Evolutionary conservation across 2,797 vertebrate genomes (phyloP), one percentile per base, ranked within the genome.

Genomic region (Rhincodon typus): DNA sequence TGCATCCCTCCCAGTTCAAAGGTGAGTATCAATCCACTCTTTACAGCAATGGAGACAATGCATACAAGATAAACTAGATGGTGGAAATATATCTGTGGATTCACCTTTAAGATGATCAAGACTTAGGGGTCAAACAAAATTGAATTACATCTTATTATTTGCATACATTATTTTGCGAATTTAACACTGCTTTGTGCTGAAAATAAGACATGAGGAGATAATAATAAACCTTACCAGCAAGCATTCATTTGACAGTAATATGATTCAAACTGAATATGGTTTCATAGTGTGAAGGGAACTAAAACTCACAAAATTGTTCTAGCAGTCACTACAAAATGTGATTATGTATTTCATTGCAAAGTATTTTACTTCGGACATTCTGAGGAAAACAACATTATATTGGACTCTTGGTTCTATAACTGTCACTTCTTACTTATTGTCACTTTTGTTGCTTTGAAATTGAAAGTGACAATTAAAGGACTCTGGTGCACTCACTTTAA

Each of bases 361-460:
- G 42, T 57, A 77, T 67, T 69, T 93, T 30, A 93, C 21, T 66
- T 69, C 69, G 62, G 38, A 69, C n/a, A 67, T 93, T 93, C 90
- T 93, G 90, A 93, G 66, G 66, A 25, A 77, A 95, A 77, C 42
- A 50, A 17, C 30, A 77, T 53, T 50, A 34, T 57, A 77, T 77
- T 95, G 70, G 23, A 77, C 94, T 93, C 46, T 77, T 19, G 27
- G 25, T 74, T 13, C 27, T 57, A 50, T 53, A 77, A 46, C 94
- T 94, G 94, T 53, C 46, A 94, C 27, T 94, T 94, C 46, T 94
- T 69, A 21, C n/a, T 94, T 74, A 74, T 77, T 94, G 93, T 17
- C 25, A 30, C 27, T 53, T 70, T 46, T 70, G 46, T 46, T 72
- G 42, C 93, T 30, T 38, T 94, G 67, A 74, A 94, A 94, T 53